phyloP scores from a whole-genome alignment of 1,140 invertebrate species.

The Bicyclus anynana region DNA sequence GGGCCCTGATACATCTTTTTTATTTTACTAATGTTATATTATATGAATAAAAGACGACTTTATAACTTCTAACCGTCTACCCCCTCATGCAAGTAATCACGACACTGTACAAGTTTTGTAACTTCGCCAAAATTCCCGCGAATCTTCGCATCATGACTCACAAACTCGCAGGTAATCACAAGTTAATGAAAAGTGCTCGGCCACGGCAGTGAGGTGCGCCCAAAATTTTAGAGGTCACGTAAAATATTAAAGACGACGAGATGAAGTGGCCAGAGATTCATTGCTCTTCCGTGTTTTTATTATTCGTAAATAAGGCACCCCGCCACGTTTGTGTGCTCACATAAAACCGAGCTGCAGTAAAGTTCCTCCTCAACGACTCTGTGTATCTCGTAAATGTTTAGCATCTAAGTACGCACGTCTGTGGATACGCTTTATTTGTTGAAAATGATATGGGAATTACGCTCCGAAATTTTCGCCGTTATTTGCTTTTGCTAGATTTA shows the following conservation, averaged over 20 bases:
- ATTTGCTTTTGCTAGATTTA: slow-evolving; percentile 6
- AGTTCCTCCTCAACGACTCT: slow-evolving; percentile 49
- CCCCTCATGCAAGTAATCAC: slow-evolving; percentile 62
- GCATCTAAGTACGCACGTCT: slow-evolving; percentile 41
- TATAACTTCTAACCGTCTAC: slow-evolving; percentile 46
- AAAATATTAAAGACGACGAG: slow-evolving; percentile 74
- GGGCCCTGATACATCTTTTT: too few relatives aligned
- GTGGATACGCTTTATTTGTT: slow-evolving; percentile 25
- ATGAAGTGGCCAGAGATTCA: slow-evolving; percentile 75
- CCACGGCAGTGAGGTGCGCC: slow-evolving; percentile 48
- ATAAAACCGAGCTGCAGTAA: slow-evolving; percentile 68
- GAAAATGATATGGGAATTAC: slow-evolving; percentile 20
- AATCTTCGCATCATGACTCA: slow-evolving; percentile 55
- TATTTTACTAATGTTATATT: too few relatives aligned
- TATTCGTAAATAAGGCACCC: slow-evolving; percentile 72
- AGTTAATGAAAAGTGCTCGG: slow-evolving; percentile 72
- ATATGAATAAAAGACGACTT: slow-evolving; percentile 25
- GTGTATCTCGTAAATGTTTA: slow-evolving; percentile 63
- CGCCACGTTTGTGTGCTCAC: slow-evolving; percentile 64
- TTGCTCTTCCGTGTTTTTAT: slow-evolving; percentile 75
- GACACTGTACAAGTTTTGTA: slow-evolving; percentile 46
- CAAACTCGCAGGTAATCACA: slow-evolving; percentile 67
- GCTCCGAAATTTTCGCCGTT: slow-evolving; percentile 3
- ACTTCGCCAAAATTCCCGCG: slow-evolving; percentile 64
- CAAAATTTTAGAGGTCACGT: slow-evolving; percentile 76